A percentile compares a stretch with the other conserved stretches of the same genome.
Conservation (phyloP, 2,888 invertebrate genomes). For the Bhutanitis thaidina region DNA sequence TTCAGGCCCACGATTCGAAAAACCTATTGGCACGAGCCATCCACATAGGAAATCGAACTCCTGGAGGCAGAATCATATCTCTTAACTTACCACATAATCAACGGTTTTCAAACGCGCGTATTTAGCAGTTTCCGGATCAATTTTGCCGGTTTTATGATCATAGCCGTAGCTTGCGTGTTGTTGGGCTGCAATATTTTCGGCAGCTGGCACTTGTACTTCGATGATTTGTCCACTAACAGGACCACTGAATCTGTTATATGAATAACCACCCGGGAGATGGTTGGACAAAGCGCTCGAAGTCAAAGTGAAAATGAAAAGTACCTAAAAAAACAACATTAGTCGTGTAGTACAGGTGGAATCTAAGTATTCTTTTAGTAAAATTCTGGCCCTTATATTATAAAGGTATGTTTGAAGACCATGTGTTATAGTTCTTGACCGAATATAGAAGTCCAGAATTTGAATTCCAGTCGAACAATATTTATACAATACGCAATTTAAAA, state of each 20-base stretch:
- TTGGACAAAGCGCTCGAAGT: conserved; percentile 42
- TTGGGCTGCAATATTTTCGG: conserved; percentile 59
- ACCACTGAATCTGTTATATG: conserved; percentile 86
- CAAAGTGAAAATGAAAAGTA: conserved; percentile 43
- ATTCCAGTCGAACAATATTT: too few relatives aligned
- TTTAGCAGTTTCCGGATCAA: conserved; percentile 69
- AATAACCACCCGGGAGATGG: conserved; percentile 79
- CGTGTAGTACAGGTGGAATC: too few relatives aligned
- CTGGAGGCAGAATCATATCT: too few relatives aligned
- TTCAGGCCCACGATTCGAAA: too few relatives aligned
- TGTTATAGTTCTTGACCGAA: too few relatives aligned
- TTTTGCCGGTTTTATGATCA: conserved; percentile 65
- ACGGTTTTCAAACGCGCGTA: conserved; percentile 78
- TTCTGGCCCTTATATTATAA: too few relatives aligned
- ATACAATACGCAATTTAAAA: too few relatives aligned
- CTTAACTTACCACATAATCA: conserved; percentile 81
- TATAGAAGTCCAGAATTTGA: too few relatives aligned
- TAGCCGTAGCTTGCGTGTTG: conserved; percentile 75
- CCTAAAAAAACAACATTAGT: conserved; percentile 34
- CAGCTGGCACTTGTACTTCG: conserved; percentile 77
- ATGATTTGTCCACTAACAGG: conserved; percentile 85
- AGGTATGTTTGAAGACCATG: too few relatives aligned
- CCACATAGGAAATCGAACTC: too few relatives aligned
- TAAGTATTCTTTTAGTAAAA: too few relatives aligned
- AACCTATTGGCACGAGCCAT: too few relatives aligned